Evolutionary conservation across 1,140 invertebrate genomes (phyloP).

Genomic region (Magallana gigas): DNA sequence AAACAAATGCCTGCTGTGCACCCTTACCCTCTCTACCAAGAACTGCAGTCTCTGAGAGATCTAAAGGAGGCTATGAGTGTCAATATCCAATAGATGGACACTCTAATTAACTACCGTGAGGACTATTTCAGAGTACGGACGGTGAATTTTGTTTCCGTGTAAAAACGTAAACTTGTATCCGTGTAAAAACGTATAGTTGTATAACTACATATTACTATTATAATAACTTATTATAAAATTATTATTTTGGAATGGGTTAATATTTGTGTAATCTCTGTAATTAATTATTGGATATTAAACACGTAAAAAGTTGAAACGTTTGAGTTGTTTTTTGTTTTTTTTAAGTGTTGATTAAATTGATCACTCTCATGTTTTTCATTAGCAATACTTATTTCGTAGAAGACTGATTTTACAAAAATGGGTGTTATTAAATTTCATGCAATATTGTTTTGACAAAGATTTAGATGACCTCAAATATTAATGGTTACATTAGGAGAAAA

Average conservation of each 20-base stretch:
- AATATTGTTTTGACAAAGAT: neutral
- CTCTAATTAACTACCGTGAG: neutral
- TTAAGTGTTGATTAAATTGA: neutral
- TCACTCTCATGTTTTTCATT: neutral
- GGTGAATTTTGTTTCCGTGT: neutral
- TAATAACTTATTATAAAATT: neutral
- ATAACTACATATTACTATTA: neutral
- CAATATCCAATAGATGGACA: conserved; percentile 23
- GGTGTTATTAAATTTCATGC: no score
- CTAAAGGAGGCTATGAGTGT: conserved; percentile 14
- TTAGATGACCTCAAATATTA: neutral
- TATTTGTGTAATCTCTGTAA: neutral
- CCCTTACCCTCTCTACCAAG: conserved; percentile 2
- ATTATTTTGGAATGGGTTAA: neutral
- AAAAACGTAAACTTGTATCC: neutral
- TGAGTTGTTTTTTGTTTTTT: neutral
- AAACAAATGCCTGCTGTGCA: neutral
- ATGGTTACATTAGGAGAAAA: neutral
- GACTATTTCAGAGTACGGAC: no score
- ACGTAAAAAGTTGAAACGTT: neutral
- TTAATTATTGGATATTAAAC: conserved; percentile 3
- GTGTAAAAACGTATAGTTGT: neutral
- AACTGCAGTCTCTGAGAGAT: conserved; percentile 9
- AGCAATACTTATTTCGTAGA: neutral
- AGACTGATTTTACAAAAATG: neutral